Evolutionary conservation across 2,888 invertebrate species (phyloP), one percentile per base, ranked within the genome.

Genomic region (Herminia tarsipennalis): DNA sequence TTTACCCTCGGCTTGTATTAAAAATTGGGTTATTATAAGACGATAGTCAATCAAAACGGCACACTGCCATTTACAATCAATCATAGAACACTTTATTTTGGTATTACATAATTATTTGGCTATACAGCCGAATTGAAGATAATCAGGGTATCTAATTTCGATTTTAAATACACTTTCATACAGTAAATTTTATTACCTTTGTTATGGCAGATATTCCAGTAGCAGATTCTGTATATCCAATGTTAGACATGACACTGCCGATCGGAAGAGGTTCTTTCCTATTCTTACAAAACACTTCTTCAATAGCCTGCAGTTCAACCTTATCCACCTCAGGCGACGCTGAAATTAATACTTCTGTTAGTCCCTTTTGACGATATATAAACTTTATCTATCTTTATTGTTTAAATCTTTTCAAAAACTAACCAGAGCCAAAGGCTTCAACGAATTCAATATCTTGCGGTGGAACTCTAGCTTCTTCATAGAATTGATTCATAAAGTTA

Each of bases 361-460:
- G n/a, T n/a, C n/a, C n/a, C n/a, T n/a, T n/a, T n/a, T n/a, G n/a
- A n/a, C n/a, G n/a, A n/a, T n/a, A n/a, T n/a, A n/a, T n/a, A n/a
- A n/a, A n/a, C n/a, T n/a, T n/a, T n/a, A n/a, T n/a, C n/a, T n/a
- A n/a, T n/a, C n/a, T n/a, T n/a, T n/a, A n/a, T n/a, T n/a, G n/a
- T n/a, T n/a, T n/a, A n/a, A n/a, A 18, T 21, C 5, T 14, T 10
- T 1, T 10, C 12, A 9, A 13, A 18, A 16, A 8, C 21, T 21
- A 24, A 33, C 22, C 94, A 39, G 94, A 93, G 9, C 94, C 95
- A 76, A 94, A 94, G 20, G 94, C 94, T 75, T 95, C 95, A 12
- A 95, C 86, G 69, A 93, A 95, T 22, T 89, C 84, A 0, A 96
- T 88, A 0, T 71, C 61, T 13, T 76, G 68, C 0, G 95, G 94